Base-by-base conservation (phyloP, 2,113 vertebrate species). In the Donacobius atricapilla region DNA sequence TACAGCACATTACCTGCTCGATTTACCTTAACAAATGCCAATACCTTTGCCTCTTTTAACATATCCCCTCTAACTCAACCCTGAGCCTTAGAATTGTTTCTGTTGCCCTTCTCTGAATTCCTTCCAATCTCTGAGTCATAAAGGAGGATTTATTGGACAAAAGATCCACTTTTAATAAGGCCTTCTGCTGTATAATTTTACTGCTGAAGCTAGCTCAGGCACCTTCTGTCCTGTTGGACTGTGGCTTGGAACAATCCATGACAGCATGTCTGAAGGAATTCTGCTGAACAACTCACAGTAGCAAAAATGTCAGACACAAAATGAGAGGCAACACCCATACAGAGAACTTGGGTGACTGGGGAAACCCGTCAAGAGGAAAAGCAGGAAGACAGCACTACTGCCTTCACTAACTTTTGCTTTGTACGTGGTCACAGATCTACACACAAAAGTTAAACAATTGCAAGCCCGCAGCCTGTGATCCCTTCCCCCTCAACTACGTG, bases 191-290 rank as follows among this genome's bases (percentile, higher is more conserved):
- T 76, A 18, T 56, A 92, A 90, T 93, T 93, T 97, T 88, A 79
- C 63, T 47, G 65, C 54, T 93, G 77, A 89, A 94, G 63, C 89
- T 82, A 84, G 89, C 61, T 87, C 70, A 56, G 70, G 86, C 78
- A 87, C 83, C 88, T 95, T 90, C 92, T 95, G 94, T 96, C 83
- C 88, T 83, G 44, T 71, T 68, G 90, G 88, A 93, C 4, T 80
- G 73, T 66, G 84, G 70, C 66, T 95, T 83, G 75, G 71, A 95
- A 90, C 79, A 78, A 71, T 70, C 60, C 71, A 80, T 3, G 5
- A 91, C 51, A 90, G 56, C 51, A 51, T 0, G 79, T 73, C 85
- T 88, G 83, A 56, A 77, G 15, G 47, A 91, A 91, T 93, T 93
- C 30, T 88, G 58, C 63, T 81, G 90, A 91, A 83, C 71, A 83